phyloP scores from a whole-genome alignment of 2,113 vertebrate genomes.

The Tachuris rubrigastra region DNA sequence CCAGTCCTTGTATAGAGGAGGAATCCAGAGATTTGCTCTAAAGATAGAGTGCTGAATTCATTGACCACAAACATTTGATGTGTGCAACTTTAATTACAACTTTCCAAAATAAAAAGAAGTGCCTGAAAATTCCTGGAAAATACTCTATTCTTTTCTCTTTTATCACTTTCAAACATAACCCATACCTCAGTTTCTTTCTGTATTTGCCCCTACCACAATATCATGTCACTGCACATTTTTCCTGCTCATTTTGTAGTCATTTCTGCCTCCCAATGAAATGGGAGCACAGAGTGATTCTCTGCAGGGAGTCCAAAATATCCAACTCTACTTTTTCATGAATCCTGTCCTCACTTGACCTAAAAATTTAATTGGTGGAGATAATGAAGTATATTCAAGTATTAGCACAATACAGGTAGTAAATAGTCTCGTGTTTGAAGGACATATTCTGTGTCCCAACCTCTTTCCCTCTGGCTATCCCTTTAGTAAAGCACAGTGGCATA shows the following conservation, averaged over 20 bases:
- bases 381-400: not conserved
- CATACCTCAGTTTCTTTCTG: not conserved
- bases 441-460: not conserved
- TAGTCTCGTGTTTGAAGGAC: not conserved
- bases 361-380: not conserved
- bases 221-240: not conserved
- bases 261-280: not conserved
- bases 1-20: not conserved
- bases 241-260: not conserved
- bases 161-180: not conserved
- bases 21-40: constrained; percentile 53
- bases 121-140: constrained; percentile 5
- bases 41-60: constrained; percentile 39
- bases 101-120: constrained; percentile 39
- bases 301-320: not conserved
- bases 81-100: not conserved
- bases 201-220: not conserved
- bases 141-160: not conserved
- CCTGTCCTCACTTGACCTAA: not conserved
- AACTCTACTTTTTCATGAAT: not conserved
- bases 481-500: not conserved
- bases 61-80: constrained; percentile 48
- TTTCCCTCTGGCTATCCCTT: not conserved
- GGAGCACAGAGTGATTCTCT: not conserved
- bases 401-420: not conserved